Conservation (phyloP, 1,140 invertebrate genomes). For the Tetragnatha versicolor region DNA sequence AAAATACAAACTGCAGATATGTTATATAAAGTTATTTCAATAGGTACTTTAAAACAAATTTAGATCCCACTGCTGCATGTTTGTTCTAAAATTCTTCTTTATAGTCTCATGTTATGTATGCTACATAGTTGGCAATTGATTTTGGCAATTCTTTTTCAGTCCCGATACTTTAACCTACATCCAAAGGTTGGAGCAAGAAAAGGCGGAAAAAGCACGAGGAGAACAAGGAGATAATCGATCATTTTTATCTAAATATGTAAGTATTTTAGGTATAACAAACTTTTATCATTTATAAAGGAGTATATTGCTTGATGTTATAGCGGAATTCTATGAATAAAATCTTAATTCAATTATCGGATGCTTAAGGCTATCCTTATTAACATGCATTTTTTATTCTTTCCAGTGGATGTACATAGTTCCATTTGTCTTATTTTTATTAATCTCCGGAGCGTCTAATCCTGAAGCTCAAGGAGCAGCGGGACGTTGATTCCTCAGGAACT, state of each 20-base stretch:
- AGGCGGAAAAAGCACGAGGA: constrained; percentile 86
- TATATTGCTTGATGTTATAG: background rate
- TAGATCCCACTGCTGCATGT: background rate
- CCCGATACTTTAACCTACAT: constrained; percentile 93
- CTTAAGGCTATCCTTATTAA: too few species aligned
- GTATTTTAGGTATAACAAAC: constrained; percentile 62
- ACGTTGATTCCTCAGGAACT: too few species aligned
- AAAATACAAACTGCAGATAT: too few species aligned
- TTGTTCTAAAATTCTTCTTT: background rate
- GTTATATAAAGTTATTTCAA: too few species aligned
- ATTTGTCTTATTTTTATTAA: constrained; percentile 81
- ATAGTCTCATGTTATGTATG: too few species aligned
- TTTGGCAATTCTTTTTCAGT: constrained; percentile 63
- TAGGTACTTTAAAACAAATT: background rate
- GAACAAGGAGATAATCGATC: constrained; percentile 91
- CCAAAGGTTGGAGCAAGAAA: constrained; percentile 88
- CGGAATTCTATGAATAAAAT: background rate
- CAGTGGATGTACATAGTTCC: constrained; percentile 97
- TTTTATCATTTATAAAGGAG: background rate
- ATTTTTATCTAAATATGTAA: constrained; percentile 97
- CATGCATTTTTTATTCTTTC: constrained; percentile 65
- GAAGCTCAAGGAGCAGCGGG: constrained; percentile 68
- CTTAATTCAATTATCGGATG: too few species aligned
- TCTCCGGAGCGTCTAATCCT: constrained; percentile 83
- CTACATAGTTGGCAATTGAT: too few species aligned